These are phyloP conservation scores for Bos javanicus DNA, from an alignment of 2,113 vertebrate genomes.

Conservation along the genomic window DNA sequence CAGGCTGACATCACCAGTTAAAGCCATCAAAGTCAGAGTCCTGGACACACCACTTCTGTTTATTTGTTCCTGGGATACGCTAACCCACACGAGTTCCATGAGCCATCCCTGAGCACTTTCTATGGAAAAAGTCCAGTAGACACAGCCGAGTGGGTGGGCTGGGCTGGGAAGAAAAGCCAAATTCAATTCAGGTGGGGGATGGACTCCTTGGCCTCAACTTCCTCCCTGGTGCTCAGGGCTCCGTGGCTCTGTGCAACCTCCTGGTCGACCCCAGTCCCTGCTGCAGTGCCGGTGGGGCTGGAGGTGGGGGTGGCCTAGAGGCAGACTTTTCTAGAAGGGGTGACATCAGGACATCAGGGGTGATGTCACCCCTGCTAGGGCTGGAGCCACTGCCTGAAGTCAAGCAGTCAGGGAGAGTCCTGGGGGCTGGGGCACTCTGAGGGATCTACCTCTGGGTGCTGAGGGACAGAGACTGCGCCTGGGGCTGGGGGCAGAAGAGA, in stretches of 20 bases:
- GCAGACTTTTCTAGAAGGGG: background rate
- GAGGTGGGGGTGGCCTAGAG: background rate
- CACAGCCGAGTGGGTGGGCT: background rate
- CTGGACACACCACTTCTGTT: background rate
- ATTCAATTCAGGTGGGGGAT: background rate
- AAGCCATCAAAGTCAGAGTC: background rate
- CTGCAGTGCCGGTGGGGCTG: background rate
- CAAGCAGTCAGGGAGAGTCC: background rate
- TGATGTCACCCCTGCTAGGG: background rate
- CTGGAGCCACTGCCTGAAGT: background rate
- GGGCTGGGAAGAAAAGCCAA: background rate
- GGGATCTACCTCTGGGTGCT: background rate
- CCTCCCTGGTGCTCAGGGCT: background rate
- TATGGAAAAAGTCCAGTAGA: background rate
- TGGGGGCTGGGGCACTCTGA: background rate
- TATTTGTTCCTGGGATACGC: background rate
- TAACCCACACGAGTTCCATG: background rate
- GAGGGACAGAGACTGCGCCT: background rate
- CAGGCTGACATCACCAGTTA: background rate
- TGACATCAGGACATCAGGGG: background rate
- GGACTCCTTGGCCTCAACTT: background rate
- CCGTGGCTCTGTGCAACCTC: background rate
- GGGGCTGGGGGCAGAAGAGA: too few species aligned
- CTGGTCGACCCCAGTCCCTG: fast-evolving
- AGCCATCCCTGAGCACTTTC: background rate